phyloP scores from a whole-genome alignment of 2,888 invertebrate genomes.

The Latrodectus elegans region DNA sequence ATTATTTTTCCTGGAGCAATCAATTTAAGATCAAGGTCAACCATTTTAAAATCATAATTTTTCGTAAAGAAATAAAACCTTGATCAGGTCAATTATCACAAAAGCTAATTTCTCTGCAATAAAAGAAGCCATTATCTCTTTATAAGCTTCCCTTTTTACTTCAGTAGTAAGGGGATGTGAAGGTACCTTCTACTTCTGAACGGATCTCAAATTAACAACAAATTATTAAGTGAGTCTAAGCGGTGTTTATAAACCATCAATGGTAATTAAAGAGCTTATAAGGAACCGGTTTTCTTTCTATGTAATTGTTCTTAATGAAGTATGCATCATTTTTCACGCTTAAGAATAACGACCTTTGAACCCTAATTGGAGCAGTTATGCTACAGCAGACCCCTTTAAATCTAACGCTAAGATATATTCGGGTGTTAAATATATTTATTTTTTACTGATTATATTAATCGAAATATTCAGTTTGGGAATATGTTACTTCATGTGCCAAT shows the following conservation, averaged over 20 bases:
- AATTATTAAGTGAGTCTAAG: constrained; percentile 44
- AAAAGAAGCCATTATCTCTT: background rate
- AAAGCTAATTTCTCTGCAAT: background rate
- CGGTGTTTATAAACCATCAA: constrained; percentile 24
- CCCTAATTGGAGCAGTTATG: constrained; percentile 51
- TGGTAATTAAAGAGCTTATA: constrained; percentile 42
- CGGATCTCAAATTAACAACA: constrained; percentile 50
- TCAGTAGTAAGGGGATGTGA: background rate
- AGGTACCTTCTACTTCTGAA: constrained; percentile 26
- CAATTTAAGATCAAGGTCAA: no score
- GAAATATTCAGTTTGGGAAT: background rate
- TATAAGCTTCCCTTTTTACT: background rate
- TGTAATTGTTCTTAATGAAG: constrained; percentile 64
- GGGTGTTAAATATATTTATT: background rate
- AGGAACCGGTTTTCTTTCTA: constrained; percentile 38
- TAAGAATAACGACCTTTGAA: constrained; percentile 49
- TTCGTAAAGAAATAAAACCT: no score
- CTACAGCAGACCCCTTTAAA: background rate
- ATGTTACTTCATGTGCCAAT: background rate
- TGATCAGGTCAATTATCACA: no score
- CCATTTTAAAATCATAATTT: no score
- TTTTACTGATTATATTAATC: background rate
- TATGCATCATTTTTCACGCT: constrained; percentile 62
- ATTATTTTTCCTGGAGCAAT: no score
- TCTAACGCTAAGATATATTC: no score